Base-by-base conservation (phyloP, 35 echinoderm and acorn worm species). In the Anneissia japonica region DNA sequence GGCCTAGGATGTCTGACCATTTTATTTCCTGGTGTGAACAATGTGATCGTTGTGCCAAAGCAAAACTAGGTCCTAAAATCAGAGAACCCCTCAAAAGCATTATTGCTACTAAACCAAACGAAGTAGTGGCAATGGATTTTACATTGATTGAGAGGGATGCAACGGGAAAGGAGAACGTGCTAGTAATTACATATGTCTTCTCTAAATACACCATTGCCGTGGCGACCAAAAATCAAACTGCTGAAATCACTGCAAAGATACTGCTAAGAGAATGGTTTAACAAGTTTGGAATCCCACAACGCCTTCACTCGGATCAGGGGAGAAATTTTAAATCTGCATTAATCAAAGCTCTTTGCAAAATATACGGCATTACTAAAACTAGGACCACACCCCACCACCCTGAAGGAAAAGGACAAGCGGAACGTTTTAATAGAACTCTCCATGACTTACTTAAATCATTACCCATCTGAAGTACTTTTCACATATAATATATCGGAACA, bases 321-420 rank as follows among this genome's bases (percentile, higher is more conserved):
- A 21, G 84, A 39, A 84, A 91, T 83, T 85, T 86, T 72, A n/a
- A 82, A 35, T 39, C 46, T 0, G 19, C 23, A 36, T 16, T 73
- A 11, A 81, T 91, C 41, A 75, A 55, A 31, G 4, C 38, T 0
- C 35, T 85, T 21, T 91, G 89, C n/a, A 79, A 73, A 37, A 29
- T 85, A 31, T 90, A 90, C 80, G 88, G 37, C 13, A 33, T 90
- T 0, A n/a, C 12, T 3, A 85, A 90, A 38, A 55, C 82, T 26
- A 77, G 43, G 13, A 84, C 88, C 19, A 85, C 81, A 16, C 90
- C 90, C 3, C 87, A 91, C 35, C 90, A 91, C 30, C 90, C 90
- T 26, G 76, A 87, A 36, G 90, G 90, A 39, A 91, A 91, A 26
- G 84, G 84, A 30, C 90, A 91, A 38, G 77, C 77, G 13, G 90